Evolutionary conservation across 2,113 vertebrate genomes (phyloP).

Genomic region (Tenebrosternarchus preto): DNA sequence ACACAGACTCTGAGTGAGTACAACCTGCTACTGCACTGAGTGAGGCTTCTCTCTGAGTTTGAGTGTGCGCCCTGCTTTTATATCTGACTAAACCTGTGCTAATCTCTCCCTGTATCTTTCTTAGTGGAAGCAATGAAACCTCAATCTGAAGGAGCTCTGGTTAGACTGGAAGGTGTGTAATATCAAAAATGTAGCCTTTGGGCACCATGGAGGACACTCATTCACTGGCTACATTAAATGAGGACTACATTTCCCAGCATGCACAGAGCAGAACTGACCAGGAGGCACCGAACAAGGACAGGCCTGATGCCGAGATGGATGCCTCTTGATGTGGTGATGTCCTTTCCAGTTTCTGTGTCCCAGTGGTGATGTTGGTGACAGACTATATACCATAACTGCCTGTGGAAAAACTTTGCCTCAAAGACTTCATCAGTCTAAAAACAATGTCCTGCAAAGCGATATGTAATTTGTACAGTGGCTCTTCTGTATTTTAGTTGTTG

Average conservation of each 20-base stretch:
- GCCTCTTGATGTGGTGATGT: not conserved
- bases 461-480: constrained; percentile 62
- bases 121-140: constrained; percentile 90
- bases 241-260: constrained; percentile 26
- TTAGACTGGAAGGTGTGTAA: not conserved
- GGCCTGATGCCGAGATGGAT: not conserved
- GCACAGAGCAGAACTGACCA: not conserved
- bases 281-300: not conserved
- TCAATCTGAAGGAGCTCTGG: constrained; percentile 77
- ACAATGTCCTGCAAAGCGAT: constrained; percentile 62
- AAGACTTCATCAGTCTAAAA: constrained; percentile 31
- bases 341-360: not conserved
- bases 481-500: constrained; percentile 33
- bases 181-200: not conserved
- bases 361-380: not conserved
- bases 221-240: not conserved
- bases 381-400: not conserved
- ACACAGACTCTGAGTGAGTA: constrained; percentile 86
- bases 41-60: not conserved
- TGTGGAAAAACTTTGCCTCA: constrained; percentile 1
- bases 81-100: constrained; percentile 53
- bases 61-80: not conserved
- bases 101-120: constrained; percentile 59
- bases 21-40: not conserved
- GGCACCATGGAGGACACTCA: not conserved